Evolutionary conservation across 2,113 vertebrate genomes (phyloP), one percentile per base, ranked within the genome.

Genomic region (Neolamprologus toae): DNA sequence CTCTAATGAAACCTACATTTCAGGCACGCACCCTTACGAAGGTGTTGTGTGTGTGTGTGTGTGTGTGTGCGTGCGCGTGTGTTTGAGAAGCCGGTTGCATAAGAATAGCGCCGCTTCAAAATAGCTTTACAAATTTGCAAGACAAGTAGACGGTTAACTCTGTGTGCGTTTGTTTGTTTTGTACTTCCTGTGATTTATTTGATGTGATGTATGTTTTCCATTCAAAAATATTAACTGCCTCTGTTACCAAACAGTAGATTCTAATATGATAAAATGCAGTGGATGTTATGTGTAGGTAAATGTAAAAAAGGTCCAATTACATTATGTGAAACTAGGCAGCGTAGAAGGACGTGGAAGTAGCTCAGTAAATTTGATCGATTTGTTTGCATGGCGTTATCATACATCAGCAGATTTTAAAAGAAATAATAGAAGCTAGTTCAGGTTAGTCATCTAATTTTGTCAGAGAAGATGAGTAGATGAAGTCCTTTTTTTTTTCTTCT

Each of bases 1-100:
- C 83, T 93, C 84, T 95, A 95, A 96, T 96, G 95, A 95, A 96
- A 88, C 95, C 95, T 95, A 94, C 93, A 94, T 96, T 95, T 92
- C 86, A 89, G 66, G 81, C 79, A 79, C 83, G 40, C 83, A 89
- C 85, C 82, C 76, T 14, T 19, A 85, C 84, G 9, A 89, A 85
- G 88, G 49, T 94, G 86, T 91, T 89, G 82, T 88, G 81, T 76
- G 61, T 35, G 47, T 45, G 55, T n/a, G n/a, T n/a, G n/a, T 89
- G 82, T 88, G 81, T 76, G 21, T 5, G 47, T 2, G 59, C 2
- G 59, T 0, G 59, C 3, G 16, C 2, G 9, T 47, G 71, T 76
- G 71, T 76, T 47, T 76, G 14, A 76, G 71, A 76, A 26, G 21
- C 68, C 40, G 21, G 40, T 42, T 76, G 68, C 40, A 76, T 19